These are phyloP conservation scores for Drosophila nigricruria DNA, from an alignment of 2,888 invertebrate genomes.

Conservation along the genomic window DNA sequence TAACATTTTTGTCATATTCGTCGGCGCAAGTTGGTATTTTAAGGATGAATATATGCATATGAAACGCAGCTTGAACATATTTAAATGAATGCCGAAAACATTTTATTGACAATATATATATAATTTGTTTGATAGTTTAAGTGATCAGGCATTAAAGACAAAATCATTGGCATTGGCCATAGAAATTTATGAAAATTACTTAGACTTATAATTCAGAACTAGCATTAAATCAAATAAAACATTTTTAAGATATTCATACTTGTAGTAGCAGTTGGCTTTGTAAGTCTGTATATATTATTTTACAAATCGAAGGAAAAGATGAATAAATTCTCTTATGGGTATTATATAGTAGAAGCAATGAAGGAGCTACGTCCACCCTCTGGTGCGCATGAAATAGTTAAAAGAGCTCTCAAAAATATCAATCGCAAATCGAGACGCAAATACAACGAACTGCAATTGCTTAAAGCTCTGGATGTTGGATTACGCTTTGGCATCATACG, in stretches of 20 bases:
- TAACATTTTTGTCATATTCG: slow-evolving; percentile 47
- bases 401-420: background rate
- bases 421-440: slow-evolving; percentile 6
- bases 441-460: slow-evolving; percentile 28
- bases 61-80: background rate
- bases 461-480: slow-evolving; percentile 43
- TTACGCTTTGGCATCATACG: slow-evolving; percentile 31
- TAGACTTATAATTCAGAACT: too few relatives aligned
- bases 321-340: slow-evolving; percentile 15
- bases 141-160: too few relatives aligned
- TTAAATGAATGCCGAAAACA: background rate
- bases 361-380: slow-evolving; percentile 37
- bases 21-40: slow-evolving; percentile 10
- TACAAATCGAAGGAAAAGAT: background rate
- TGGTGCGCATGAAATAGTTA: slow-evolving; percentile 34
- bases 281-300: background rate
- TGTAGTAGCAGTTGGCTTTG: too few relatives aligned
- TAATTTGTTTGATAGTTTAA: too few relatives aligned
- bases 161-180: too few relatives aligned
- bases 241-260: too few relatives aligned
- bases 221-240: background rate
- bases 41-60: background rate
- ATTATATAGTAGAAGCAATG: slow-evolving; percentile 31
- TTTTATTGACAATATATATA: background rate
- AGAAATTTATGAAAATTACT: background rate